Conservation (phyloP, 2,797 vertebrate genomes). For the Cirrhinus molitorella region DNA sequence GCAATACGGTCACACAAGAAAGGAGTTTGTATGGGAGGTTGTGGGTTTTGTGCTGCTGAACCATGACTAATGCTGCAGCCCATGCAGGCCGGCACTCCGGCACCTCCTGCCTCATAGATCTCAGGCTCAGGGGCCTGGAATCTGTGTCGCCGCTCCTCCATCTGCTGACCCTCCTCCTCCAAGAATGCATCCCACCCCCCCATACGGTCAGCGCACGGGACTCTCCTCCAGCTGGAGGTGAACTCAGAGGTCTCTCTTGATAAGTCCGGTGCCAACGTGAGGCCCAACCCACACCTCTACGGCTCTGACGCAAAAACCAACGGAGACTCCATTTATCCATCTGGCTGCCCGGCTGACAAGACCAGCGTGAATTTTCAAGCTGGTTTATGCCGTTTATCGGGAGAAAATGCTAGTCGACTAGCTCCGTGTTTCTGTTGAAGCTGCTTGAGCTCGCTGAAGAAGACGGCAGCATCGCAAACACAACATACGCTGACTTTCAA, state of each 20-base stretch:
- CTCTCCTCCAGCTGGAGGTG: conserved; percentile 61
- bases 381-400: background rate
- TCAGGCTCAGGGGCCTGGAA: conserved; percentile 53
- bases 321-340: conserved; percentile 31
- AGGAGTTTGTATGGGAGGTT: conserved; percentile 12
- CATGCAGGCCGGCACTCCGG: conserved; percentile 36
- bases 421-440: background rate
- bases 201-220: conserved; percentile 50
- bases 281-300: conserved; percentile 8
- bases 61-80: conserved; percentile 59
- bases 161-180: conserved; percentile 63
- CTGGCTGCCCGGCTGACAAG: conserved; percentile 1
- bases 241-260: conserved; percentile 54
- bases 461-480: background rate
- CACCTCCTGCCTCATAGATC: conserved; percentile 46
- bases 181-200: conserved; percentile 52
- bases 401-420: conserved; percentile 9
- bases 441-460: background rate
- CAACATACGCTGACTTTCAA: background rate
- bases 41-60: conserved; percentile 51
- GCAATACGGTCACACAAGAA: background rate
- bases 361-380: background rate
- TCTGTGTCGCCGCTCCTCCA: conserved; percentile 61
- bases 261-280: conserved; percentile 9
- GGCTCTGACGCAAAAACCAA: conserved; percentile 22